These are phyloP conservation scores for Martes martes DNA, from an alignment of 2,113 vertebrate species.

Conservation along the genomic window DNA sequence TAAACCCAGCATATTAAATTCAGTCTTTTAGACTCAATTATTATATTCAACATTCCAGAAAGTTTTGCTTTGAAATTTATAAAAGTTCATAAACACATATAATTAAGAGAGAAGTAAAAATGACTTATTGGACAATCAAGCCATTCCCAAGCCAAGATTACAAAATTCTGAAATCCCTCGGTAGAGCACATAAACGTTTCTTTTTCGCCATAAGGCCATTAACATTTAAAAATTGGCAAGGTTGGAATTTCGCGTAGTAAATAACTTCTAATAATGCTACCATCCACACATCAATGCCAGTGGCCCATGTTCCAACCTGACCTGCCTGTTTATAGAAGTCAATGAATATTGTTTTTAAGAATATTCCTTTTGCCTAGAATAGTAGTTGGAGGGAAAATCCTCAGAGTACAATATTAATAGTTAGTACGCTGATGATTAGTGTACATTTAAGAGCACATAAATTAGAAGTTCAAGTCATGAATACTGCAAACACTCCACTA, in stretches of 20 bases:
- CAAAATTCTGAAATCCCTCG: slow-evolving; percentile 56
- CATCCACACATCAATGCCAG: slow-evolving; percentile 12
- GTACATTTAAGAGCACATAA: slow-evolving; percentile 52
- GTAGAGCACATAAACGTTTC: slow-evolving; percentile 20
- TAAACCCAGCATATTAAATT: slow-evolving; percentile 17
- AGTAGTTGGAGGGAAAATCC: not conserved
- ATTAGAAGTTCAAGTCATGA: slow-evolving; percentile 50
- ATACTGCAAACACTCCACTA: slow-evolving; percentile 34
- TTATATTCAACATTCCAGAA: not conserved
- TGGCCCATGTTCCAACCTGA: not conserved
- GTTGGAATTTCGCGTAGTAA: slow-evolving; percentile 54
- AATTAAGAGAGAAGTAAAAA: slow-evolving; percentile 56
- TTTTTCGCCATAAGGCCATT: slow-evolving; percentile 52
- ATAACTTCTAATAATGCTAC: slow-evolving; percentile 17
- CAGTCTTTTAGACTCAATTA: not conserved
- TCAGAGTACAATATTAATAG: slow-evolving; percentile 45
- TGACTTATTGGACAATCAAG: slow-evolving; percentile 37
- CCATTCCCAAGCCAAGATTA: not conserved
- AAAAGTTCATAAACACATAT: slow-evolving; percentile 38
- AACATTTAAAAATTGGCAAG: slow-evolving; percentile 64
- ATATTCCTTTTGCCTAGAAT: not conserved
- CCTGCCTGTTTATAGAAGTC: not conserved
- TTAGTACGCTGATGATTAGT: slow-evolving; percentile 21
- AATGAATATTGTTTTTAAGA: not conserved
- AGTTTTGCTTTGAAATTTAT: slow-evolving; percentile 39